phyloP scores from a whole-genome alignment of 2,113 vertebrate species.

The Apteryx owenii region DNA sequence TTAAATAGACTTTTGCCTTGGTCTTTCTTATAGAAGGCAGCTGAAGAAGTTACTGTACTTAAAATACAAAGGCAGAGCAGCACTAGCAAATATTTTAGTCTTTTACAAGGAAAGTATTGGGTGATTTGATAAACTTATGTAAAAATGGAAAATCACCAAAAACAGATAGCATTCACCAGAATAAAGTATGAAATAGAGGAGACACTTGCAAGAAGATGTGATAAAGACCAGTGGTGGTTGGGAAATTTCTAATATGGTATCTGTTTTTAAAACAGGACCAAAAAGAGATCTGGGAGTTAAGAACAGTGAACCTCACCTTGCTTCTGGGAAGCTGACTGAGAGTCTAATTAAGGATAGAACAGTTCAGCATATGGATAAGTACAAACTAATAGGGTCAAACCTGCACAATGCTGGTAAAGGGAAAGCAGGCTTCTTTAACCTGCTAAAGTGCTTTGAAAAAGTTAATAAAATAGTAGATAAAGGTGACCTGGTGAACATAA shows the following conservation, averaged over 20 bases:
- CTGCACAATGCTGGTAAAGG: fast-evolving
- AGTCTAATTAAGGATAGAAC: slow-evolving; percentile 22
- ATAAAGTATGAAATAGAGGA: background rate
- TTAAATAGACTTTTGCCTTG: background rate
- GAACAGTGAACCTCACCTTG: background rate
- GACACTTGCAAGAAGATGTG: background rate
- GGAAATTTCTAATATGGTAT: background rate
- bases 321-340: slow-evolving; percentile 16
- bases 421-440: background rate
- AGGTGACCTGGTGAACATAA: slow-evolving; percentile 10
- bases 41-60: background rate
- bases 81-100: background rate
- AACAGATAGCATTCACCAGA: background rate
- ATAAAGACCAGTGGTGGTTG: background rate
- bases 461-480: slow-evolving; percentile 52
- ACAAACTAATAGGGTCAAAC: slow-evolving; percentile 31
- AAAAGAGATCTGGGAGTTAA: background rate
- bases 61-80: background rate
- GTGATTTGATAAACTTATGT: background rate
- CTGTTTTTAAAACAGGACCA: background rate
- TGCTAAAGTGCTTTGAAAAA: slow-evolving; percentile 15
- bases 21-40: background rate
- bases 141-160: background rate
- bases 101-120: background rate
- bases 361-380: background rate